Conservation (phyloP, 2,113 vertebrate species). For the Cryptoleucopteryx plumbea region DNA sequence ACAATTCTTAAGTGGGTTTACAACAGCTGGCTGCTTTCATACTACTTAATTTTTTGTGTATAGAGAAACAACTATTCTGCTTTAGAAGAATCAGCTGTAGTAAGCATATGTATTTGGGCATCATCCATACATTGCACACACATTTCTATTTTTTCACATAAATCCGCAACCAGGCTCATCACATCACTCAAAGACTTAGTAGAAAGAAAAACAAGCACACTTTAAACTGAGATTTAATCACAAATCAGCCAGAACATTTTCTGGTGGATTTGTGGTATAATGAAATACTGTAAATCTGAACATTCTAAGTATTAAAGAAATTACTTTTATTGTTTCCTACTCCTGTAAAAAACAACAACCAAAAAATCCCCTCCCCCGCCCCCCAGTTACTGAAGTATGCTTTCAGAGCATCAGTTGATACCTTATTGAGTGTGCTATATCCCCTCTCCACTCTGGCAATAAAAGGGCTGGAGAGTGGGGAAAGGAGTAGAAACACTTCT, state of each 20-base stretch:
- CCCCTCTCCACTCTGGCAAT: not conserved
- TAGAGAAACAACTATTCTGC: not conserved
- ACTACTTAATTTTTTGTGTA: not conserved
- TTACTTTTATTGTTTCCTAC: not conserved
- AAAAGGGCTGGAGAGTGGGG: not conserved
- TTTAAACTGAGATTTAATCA: not conserved
- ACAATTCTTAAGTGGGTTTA: not conserved
- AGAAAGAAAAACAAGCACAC: not conserved
- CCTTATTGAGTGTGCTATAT: not conserved
- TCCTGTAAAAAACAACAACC: not conserved
- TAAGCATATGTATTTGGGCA: too few relatives aligned
- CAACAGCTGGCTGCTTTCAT: not conserved
- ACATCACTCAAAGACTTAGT: not conserved
- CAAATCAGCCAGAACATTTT: not conserved
- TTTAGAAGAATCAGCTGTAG: not conserved
- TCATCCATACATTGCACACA: not conserved
- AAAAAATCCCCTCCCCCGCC: accelerated
- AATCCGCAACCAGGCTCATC: not conserved
- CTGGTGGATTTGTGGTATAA: not conserved
- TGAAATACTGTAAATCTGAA: not conserved
- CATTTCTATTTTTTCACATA: not conserved
- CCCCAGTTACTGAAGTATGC: not conserved
- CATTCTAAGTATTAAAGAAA: not conserved
- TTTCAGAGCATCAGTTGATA: not conserved
- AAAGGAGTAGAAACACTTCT: not conserved